A percentile compares a stretch with the other conserved stretches of the same genome.
These are phyloP conservation scores for Stylophora pistillata DNA, from an alignment of 64 coral and sea anemone species.

Conservation along the genomic window DNA sequence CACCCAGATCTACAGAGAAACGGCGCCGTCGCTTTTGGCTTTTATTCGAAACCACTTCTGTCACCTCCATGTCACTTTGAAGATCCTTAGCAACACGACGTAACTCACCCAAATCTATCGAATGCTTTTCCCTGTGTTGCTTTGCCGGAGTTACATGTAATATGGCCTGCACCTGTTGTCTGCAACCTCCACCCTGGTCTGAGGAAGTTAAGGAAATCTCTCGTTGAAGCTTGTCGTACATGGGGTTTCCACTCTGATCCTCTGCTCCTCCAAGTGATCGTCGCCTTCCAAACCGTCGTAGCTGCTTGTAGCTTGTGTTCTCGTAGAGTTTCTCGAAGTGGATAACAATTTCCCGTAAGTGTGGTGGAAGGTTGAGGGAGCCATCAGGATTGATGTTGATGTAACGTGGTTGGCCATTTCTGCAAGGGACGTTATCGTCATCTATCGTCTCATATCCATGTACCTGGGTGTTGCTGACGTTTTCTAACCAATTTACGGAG, in stretches of 20 bases:
- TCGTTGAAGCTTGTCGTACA: neutral
- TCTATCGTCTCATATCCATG: neutral
- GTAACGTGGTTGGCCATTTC: neutral
- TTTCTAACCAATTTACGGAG: neutral
- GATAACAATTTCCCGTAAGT: slow-evolving; percentile 14
- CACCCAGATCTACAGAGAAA: slow-evolving; percentile 18
- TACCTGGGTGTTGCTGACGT: neutral
- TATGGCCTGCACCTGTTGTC: neutral
- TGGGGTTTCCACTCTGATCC: neutral
- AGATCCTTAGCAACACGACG: neutral
- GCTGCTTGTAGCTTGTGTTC: neutral
- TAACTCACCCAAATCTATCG: neutral
- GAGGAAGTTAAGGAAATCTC: neutral
- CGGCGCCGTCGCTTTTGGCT: neutral
- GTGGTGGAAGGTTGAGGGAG: neutral
- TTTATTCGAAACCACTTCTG: neutral
- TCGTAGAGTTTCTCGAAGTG: slow-evolving; percentile 14
- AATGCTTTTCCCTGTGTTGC: neutral
- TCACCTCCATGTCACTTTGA: neutral
- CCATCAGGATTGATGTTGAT: slow-evolving; percentile 24
- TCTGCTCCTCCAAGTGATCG: neutral
- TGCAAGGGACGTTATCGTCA: neutral
- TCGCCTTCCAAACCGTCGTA: neutral
- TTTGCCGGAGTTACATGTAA: neutral
- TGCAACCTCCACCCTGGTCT: neutral